Percentiles rank a stretch among this genome's conserved stretches.
phyloP scores from a whole-genome alignment of 2,797 vertebrate species.

The Malurus leucopterus region DNA sequence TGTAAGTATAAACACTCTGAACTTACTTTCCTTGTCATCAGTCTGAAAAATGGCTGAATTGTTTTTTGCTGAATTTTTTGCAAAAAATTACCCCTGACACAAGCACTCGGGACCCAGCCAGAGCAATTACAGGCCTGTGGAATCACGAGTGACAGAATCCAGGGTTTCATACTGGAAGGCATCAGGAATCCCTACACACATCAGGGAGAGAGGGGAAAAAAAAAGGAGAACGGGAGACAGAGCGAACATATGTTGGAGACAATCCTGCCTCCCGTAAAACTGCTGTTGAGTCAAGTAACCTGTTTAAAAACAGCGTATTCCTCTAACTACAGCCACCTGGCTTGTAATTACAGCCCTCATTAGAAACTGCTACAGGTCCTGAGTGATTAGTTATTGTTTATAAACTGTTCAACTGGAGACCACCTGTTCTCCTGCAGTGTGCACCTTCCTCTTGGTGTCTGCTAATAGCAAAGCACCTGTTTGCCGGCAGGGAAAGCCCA shows the following conservation, averaged over 20 bases:
- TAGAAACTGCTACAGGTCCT: constrained; percentile 81
- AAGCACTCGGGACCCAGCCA: neutral
- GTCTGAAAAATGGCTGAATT: neutral
- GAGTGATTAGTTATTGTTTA: constrained; percentile 83
- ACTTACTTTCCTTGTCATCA: neutral
- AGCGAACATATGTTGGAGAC: constrained; percentile 58
- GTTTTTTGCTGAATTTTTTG: neutral
- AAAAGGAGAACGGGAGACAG: neutral
- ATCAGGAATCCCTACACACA: neutral
- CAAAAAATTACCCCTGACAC: neutral
- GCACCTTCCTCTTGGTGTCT: constrained; percentile 71
- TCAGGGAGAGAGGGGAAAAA: neutral
- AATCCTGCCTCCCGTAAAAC: constrained; percentile 41
- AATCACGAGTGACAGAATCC: neutral
- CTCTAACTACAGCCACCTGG: constrained; percentile 85
- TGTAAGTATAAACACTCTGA: neutral
- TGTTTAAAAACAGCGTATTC: constrained; percentile 65
- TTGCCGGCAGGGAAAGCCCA: constrained; percentile 77
- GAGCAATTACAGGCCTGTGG: neutral
- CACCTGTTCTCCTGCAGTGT: constrained; percentile 79
- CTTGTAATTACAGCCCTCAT: constrained; percentile 69
- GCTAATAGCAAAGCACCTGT: constrained; percentile 85
- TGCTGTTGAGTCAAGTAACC: constrained; percentile 62
- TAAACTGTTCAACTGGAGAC: constrained; percentile 71
- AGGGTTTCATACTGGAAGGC: neutral